A percentile compares a stretch with the other conserved stretches of the same genome.
Evolutionary conservation across 2,888 invertebrate species (phyloP).

Genomic region (Pollenia amentaria): DNA sequence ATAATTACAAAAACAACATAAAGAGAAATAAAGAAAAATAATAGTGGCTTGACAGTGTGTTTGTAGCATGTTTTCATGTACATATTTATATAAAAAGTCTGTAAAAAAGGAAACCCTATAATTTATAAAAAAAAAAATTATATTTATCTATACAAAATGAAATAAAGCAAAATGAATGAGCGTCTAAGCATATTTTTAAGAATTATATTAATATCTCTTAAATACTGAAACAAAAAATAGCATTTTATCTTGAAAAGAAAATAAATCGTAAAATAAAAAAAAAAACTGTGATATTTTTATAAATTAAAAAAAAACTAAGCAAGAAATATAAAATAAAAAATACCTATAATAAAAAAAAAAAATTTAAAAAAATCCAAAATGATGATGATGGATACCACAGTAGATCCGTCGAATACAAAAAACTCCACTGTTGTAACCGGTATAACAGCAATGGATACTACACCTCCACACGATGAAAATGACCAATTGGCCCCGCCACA

Average conservation of each 20-base stretch:
- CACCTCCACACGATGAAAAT: slow-evolving; percentile 74
- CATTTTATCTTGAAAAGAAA: slow-evolving; percentile 19
- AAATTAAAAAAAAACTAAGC: not conserved
- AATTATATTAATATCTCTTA: slow-evolving; percentile 35
- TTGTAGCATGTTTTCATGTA: slow-evolving; percentile 36
- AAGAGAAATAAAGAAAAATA: slow-evolving; percentile 39
- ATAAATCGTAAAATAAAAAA: slow-evolving; percentile 27
- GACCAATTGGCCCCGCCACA: slow-evolving; percentile 71
- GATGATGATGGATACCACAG: slow-evolving; percentile 82
- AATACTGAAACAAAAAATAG: not conserved
- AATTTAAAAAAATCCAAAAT: slow-evolving; percentile 73
- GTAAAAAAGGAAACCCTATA: slow-evolving; percentile 54
- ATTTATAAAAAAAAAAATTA: slow-evolving; percentile 42
- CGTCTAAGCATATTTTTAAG: slow-evolving; percentile 51
- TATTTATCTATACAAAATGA: slow-evolving; percentile 6
- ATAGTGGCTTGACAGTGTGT: slow-evolving; percentile 41
- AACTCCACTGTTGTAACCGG: slow-evolving; percentile 78
- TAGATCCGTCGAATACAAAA: slow-evolving; percentile 73
- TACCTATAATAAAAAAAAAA: not conserved
- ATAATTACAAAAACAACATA: slow-evolving; percentile 30
- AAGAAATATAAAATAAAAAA: not conserved
- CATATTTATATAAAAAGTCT: slow-evolving; percentile 44
- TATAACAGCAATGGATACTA: slow-evolving; percentile 75
- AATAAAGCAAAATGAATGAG: slow-evolving; percentile 43
- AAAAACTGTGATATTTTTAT: slow-evolving; percentile 54